Base-by-base conservation (phyloP, 1,140 invertebrate species). In the Drosophila setifemur region DNA sequence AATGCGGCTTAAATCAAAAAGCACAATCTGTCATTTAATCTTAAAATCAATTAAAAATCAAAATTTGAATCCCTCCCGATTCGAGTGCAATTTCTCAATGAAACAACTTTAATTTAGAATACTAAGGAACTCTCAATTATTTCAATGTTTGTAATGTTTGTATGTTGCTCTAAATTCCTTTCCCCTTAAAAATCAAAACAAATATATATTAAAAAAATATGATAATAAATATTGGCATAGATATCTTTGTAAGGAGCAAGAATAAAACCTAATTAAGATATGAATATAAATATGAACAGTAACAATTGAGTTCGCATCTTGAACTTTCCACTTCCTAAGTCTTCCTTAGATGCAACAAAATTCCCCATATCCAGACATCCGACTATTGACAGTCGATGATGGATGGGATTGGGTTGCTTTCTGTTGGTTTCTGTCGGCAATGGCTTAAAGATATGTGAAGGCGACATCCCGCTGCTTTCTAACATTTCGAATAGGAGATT, bases 61-160 rank as follows among this genome's bases (percentile, higher is more conserved):
- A 66, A 55, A 55, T 73, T 82, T 82, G 70, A 37, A 73, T 73
- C 70, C 28, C 43, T 40, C 14, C 12, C 44, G 68, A 64, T 72
- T 55, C 68, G 64, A 73, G 68, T 72, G 69, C 69, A 71, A 73
- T 73, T 64, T 72, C 55, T 53, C 21, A 26, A 68, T 11, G 21
- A 70, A 58, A 29, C 25, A 71, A 58, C 19, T 60, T 25, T 67
- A 39, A 43, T 52, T 66, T 66, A 58, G 28, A 52, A 44, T 54
- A 16, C 3, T 63, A 64, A 64, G 19, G 39, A 60, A 25, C 31
- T 47, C 57, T 64, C 42, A 63, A 63, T 60, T 58, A 85, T 71
- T 82, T 82, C 37, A 73, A 78, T 82, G 78, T 82, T 77, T 83
- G 57, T 83, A 78, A 78, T 86, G 79, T 85, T 85, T 86, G 66